Conservation (phyloP, 2,888 invertebrate genomes). For the Theodoxus fluviatilis region DNA sequence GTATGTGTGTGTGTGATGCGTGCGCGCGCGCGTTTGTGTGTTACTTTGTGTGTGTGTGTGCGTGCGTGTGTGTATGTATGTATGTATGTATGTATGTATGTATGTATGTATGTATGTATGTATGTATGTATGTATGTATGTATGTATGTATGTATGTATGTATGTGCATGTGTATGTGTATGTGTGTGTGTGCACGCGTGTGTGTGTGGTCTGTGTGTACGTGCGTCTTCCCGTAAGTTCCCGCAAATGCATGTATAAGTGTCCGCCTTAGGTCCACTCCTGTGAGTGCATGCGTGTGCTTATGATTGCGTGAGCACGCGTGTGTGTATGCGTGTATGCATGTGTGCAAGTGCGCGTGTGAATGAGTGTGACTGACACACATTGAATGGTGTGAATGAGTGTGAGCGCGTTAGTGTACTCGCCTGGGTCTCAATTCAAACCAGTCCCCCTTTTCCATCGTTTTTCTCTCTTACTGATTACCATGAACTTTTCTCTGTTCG, state of each 20-base stretch:
- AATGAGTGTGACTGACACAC: too few relatives aligned
- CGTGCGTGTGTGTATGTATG: not conserved
- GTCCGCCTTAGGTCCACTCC: too few relatives aligned
- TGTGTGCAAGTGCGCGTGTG: too few relatives aligned
- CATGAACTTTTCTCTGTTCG: not conserved
- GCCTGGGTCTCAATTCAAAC: too few relatives aligned
- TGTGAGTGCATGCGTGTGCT: too few relatives aligned
- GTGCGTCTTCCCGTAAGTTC: too few relatives aligned
- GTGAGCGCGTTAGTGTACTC: too few relatives aligned
- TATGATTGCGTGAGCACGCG: too few relatives aligned
- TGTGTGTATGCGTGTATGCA: too few relatives aligned
- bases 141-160: not conserved
- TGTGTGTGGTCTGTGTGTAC: not conserved
- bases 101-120: slow-evolving; percentile 1
- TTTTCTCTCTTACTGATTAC: not conserved
- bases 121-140: not conserved
- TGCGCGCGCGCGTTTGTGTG: not conserved
- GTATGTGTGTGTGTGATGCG: slow-evolving; percentile 6
- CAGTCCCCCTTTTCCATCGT: too few relatives aligned
- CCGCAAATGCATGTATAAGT: too few relatives aligned
- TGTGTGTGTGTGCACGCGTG: not conserved
- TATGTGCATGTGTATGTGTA: not conserved
- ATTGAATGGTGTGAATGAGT: too few relatives aligned
- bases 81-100: slow-evolving; percentile 1
- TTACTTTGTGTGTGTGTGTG: not conserved